A percentile compares a stretch with the other conserved stretches of the same genome.
These are phyloP conservation scores for Ceratotherium simum DNA, from an alignment of 2,113 vertebrate genomes.

Conservation along the genomic window DNA sequence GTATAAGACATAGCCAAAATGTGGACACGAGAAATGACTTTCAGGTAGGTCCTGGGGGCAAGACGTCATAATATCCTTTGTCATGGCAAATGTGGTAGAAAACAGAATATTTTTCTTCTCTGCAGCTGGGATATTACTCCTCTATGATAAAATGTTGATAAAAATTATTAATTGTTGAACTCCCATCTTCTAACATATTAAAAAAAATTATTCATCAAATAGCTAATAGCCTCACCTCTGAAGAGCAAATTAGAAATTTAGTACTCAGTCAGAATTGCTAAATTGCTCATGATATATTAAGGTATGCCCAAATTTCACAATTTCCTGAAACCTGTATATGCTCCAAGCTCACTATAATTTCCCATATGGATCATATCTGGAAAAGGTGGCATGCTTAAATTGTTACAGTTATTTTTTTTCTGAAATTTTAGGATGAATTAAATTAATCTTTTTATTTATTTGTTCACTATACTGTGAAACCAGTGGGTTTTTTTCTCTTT, in stretches of 20 bases:
- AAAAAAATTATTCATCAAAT: constrained; percentile 11
- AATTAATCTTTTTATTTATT: constrained; percentile 49
- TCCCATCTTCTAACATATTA: not conserved
- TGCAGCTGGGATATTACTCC: not conserved
- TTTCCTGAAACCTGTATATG: not conserved
- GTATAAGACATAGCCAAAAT: not conserved
- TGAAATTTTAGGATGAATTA: not conserved
- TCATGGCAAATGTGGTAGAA: not conserved
- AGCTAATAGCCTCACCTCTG: not conserved
- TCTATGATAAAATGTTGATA: not conserved
- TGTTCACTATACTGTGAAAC: not conserved
- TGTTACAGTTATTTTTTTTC: constrained; percentile 19
- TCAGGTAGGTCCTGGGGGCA: not conserved
- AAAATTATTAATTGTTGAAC: not conserved
- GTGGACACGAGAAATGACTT: not conserved
- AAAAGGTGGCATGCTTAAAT: not conserved
- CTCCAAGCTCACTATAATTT: constrained; percentile 42
- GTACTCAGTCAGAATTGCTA: not conserved
- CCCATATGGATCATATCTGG: not conserved
- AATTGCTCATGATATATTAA: not conserved
- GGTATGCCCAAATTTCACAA: not conserved
- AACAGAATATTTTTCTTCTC: not conserved
- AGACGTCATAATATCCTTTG: not conserved
- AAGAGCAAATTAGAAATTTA: not conserved
- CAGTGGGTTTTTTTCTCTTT: not conserved